Evolutionary conservation across 2,113 vertebrate genomes (phyloP).

Genomic region (Crotophaga sulcirostris): DNA sequence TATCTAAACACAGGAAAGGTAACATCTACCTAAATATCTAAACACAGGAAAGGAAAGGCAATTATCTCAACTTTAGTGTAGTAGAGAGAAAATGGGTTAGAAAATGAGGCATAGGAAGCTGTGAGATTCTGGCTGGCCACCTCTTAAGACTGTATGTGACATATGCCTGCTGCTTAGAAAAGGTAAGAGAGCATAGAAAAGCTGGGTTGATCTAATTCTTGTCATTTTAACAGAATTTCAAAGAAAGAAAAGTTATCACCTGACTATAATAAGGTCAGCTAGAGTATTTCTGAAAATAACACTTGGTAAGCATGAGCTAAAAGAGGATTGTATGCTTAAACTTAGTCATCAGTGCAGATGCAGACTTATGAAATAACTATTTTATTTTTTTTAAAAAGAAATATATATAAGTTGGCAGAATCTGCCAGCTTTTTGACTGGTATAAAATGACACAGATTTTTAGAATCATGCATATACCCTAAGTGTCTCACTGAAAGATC

Average conservation of each 20-base stretch:
- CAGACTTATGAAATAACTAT: neutral
- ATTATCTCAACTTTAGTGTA: neutral
- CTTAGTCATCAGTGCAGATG: neutral
- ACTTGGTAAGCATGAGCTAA: neutral
- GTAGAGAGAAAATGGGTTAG: neutral
- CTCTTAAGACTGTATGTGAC: neutral
- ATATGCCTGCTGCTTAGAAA: neutral
- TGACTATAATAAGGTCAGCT: neutral
- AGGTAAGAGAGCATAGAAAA: neutral
- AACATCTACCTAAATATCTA: neutral
- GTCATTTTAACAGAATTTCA: neutral
- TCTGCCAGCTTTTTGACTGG: neutral
- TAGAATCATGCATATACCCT: neutral
- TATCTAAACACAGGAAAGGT: neutral
- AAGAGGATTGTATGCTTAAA: neutral
- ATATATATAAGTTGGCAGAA: neutral
- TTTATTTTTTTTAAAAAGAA: neutral
- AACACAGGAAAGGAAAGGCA: no score
- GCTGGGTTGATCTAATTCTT: neutral
- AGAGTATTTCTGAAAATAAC: neutral
- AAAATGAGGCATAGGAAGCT: neutral
- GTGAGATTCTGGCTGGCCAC: neutral
- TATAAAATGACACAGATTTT: neutral
- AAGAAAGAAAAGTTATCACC: neutral
- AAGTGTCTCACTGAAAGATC: neutral